Base-by-base conservation (phyloP, 2,797 vertebrate species). In the Malurus splendens region DNA sequence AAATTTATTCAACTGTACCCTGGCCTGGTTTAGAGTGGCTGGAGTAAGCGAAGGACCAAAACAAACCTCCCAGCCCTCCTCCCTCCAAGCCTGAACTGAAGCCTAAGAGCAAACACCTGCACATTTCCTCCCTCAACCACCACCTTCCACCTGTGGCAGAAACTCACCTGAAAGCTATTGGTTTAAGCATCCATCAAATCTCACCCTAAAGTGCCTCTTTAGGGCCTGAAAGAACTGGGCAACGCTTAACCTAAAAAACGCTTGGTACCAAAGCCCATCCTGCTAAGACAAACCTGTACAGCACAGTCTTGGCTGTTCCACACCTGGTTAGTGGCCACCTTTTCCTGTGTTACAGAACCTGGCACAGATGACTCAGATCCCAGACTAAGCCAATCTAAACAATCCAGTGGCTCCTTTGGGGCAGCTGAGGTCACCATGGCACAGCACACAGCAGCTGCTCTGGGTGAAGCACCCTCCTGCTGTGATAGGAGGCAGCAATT, bases 1-100 rank as follows among this genome's bases (percentile, higher is more conserved):
- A 41, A 25, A 24, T 23, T 51, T 68, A 51, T n/a, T 50, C 10
- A 13, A 2, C 39, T 57, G 3, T 30, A 54, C 7, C 24, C 55
- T 44, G 2, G 28, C 20, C 11, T 32, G 3, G 1, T 23, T 81
- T 39, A 78, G 24, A 18, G 60, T 1, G 4, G 47, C 7, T 65
- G 6, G 42, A 48, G 4, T 5, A 39, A 41, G 2, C 2, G 67
- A 27, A 71, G 14, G 5, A 64, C n/a, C 7, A 30, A 3, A 57
- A 0, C 18, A 81, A 82, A 39, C 3, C 2, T 38, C 6, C 12
- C 11, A 86, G 2, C 2, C 5, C 3, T 12, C 3, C 38, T 48
- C 45, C 3, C 28, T 57, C 38, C 20, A 44, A 28, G 24, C 36
- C 23, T 57, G 27, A 68, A 18, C 16, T 84, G 41, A 38, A 57